These are phyloP conservation scores for Dysidea cf. avara DNA, from an alignment of 37 sponge, comb jelly and placozoan species.

Conservation along the genomic window DNA sequence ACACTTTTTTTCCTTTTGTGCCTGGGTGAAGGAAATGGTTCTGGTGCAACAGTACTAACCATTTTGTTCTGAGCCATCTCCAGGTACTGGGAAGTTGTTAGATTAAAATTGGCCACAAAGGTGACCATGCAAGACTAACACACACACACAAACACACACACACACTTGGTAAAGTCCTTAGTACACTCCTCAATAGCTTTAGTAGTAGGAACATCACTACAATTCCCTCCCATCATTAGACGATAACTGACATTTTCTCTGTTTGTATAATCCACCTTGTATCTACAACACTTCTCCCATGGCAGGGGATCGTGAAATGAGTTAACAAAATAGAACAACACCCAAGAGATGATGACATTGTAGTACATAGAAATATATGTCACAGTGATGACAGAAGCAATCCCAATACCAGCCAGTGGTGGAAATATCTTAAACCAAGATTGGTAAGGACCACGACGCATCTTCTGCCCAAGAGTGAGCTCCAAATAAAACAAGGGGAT, in stretches of 20 bases:
- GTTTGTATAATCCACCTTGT: constrained; percentile 14
- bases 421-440: constrained; percentile 78
- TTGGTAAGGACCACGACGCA: constrained; percentile 58
- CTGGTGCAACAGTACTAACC: too few relatives aligned
- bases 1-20: too few relatives aligned
- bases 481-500: constrained; percentile 94
- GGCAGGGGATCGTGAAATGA: constrained; percentile 85
- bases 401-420: constrained; percentile 79
- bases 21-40: too few relatives aligned
- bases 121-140: too few relatives aligned
- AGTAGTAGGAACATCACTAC: too few relatives aligned
- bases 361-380: constrained; percentile 83
- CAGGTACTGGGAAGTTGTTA: too few relatives aligned
- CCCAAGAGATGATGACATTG: constrained; percentile 91
- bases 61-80: too few relatives aligned
- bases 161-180: too few relatives aligned
- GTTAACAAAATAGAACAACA: constrained; percentile 83
- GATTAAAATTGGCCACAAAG: too few relatives aligned
- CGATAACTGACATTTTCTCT: neutral
- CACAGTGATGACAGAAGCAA: constrained; percentile 61
- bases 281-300: constrained; percentile 78
- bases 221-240: neutral
- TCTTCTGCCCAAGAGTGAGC: constrained; percentile 72
- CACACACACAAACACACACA: too few relatives aligned
- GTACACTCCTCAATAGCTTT: too few relatives aligned